Percentiles rank a stretch among this genome's conserved stretches.
These are phyloP conservation scores for Acanthurus lineatus DNA, from an alignment of 2,797 vertebrate species.

Conservation along the genomic window DNA sequence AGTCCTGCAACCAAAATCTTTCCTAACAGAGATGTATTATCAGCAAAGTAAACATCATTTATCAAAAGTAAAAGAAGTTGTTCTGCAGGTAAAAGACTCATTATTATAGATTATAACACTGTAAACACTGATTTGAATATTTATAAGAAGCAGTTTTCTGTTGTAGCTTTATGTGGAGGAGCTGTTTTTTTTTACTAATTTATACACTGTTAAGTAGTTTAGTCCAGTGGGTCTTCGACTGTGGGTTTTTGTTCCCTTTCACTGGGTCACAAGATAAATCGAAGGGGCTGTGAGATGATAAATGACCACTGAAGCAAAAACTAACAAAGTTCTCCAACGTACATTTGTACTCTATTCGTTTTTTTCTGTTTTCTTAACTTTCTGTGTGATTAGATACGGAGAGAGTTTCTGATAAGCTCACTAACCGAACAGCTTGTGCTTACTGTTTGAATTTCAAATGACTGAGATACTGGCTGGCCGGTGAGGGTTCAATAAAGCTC, in stretches of 20 bases:
- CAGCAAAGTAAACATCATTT: not conserved
- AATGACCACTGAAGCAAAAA: not conserved
- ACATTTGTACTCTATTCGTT: not conserved
- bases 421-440: conserved; percentile 29
- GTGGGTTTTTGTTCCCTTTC: not conserved
- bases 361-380: not conserved
- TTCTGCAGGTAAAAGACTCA: not conserved
- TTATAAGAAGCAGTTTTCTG: conserved; percentile 5
- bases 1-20: not conserved
- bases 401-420: conserved; percentile 16
- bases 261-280: not conserved
- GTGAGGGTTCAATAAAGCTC: conserved; percentile 44
- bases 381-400: not conserved
- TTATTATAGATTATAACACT: not conserved
- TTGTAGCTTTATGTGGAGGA: not conserved
- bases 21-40: not conserved
- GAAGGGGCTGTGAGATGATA: not conserved
- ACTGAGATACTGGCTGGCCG: conserved; percentile 16
- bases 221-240: not conserved
- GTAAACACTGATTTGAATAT: not conserved
- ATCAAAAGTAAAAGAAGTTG: not conserved
- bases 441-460: conserved; percentile 48
- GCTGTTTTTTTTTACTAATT: not conserved
- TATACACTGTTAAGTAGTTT: not conserved
- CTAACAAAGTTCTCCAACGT: not conserved